These are phyloP conservation scores for Phaethon lepturus DNA, from an alignment of 2,113 vertebrate species.

Conservation along the genomic window DNA sequence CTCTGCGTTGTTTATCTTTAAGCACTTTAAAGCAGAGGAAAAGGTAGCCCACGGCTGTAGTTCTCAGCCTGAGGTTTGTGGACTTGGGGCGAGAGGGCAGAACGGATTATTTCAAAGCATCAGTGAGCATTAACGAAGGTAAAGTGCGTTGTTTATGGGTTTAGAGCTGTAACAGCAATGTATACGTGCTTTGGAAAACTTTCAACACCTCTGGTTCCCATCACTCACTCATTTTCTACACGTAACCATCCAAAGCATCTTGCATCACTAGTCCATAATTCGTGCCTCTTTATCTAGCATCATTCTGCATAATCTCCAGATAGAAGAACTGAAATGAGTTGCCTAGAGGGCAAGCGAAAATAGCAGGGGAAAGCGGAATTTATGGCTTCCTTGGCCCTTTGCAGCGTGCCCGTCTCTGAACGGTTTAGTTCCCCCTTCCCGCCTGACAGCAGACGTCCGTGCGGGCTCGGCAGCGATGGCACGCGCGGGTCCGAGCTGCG, in stretches of 20 bases:
- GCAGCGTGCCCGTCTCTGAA: background rate
- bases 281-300: background rate
- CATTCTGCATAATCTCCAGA: background rate
- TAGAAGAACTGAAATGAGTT: background rate
- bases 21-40: background rate
- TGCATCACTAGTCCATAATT: background rate
- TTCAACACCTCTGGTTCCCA: background rate
- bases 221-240: accelerated
- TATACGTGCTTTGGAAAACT: background rate
- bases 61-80: background rate
- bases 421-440: background rate
- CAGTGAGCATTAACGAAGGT: background rate
- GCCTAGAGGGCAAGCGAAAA: background rate
- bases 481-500: accelerated
- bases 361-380: background rate
- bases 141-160: background rate
- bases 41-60: background rate
- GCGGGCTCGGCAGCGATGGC: background rate
- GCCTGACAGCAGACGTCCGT: background rate
- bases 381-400: background rate
- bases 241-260: background rate
- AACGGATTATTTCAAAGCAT: background rate
- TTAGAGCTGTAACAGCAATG: background rate
- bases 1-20: background rate
- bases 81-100: background rate